These are phyloP conservation scores for Caenorhabditis latens DNA, from an alignment of 1,140 invertebrate genomes.

Conservation along the genomic window DNA sequence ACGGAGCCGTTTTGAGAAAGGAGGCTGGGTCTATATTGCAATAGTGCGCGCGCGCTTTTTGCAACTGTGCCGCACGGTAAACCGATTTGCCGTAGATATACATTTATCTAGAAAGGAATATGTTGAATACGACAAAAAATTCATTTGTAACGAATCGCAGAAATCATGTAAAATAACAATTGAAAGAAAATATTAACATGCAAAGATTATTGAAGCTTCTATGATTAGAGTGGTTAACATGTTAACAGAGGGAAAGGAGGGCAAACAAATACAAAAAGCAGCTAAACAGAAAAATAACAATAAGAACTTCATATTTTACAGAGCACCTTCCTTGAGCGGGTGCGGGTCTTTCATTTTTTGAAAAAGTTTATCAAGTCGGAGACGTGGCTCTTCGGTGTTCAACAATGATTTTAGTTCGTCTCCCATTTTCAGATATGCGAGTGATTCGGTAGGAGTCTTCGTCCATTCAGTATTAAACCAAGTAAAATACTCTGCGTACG, in stretches of 20 bases:
- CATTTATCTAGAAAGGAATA: no score
- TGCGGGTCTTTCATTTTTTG: not conserved
- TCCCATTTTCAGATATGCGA: not conserved
- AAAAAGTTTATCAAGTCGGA: not conserved
- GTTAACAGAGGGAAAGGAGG: not conserved
- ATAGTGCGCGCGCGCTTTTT: not conserved
- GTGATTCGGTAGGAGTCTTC: not conserved
- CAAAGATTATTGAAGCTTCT: no score
- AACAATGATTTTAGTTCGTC: not conserved
- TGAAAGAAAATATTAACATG: no score
- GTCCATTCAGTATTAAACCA: slow-evolving; percentile 4
- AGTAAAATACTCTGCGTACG: slow-evolving; percentile 29
- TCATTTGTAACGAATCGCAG: no score
- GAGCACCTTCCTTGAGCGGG: not conserved
- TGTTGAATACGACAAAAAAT: no score
- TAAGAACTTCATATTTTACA: not conserved
- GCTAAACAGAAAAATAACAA: not conserved
- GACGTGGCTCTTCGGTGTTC: not conserved
- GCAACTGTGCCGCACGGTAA: not conserved
- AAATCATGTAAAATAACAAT: no score
- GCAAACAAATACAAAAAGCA: not conserved
- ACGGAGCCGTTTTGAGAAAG: slow-evolving; percentile 6
- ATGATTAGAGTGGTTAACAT: no score
- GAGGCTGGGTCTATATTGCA: not conserved
- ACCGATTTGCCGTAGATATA: not conserved